Percentiles rank a stretch among this genome's conserved stretches.
phyloP scores from a whole-genome alignment of 2,113 vertebrate genomes.

The Etia nguti region DNA sequence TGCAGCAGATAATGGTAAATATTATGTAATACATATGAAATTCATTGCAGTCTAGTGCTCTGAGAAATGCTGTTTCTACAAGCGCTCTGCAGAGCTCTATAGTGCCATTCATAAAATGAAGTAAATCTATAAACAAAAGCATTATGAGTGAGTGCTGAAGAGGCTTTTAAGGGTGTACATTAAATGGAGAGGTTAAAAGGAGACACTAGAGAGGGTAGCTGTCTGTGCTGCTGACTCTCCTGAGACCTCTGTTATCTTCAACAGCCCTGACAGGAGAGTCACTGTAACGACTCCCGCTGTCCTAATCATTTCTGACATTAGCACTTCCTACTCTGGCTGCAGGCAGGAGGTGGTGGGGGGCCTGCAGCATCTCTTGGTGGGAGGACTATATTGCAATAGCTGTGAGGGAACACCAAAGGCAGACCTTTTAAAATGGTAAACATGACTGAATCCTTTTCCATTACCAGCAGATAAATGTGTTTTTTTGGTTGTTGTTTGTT shows the following conservation, averaged over 20 bases:
- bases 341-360: neutral
- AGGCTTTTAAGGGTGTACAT: neutral
- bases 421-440: neutral
- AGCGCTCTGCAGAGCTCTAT: neutral
- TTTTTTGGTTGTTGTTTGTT: neutral
- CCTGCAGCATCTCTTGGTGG: neutral
- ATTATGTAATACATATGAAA: neutral
- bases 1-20: accelerated
- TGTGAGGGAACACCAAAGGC: neutral
- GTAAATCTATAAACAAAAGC: neutral
- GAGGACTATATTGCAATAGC: neutral
- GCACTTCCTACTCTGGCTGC: constrained; percentile 20
- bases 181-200: neutral
- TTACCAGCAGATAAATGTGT: neutral
- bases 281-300: neutral
- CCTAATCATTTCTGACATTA: constrained; percentile 49
- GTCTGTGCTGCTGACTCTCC: neutral
- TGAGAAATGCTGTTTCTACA: neutral
- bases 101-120: neutral
- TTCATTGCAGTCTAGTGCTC: neutral
- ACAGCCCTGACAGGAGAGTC: constrained; percentile 27
- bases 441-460: neutral
- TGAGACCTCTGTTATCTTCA: constrained; percentile 15
- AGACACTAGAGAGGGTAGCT: neutral
- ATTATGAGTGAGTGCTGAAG: neutral